Base-by-base conservation (phyloP, 2,888 invertebrate species). In the Muschampia plurimacula region DNA sequence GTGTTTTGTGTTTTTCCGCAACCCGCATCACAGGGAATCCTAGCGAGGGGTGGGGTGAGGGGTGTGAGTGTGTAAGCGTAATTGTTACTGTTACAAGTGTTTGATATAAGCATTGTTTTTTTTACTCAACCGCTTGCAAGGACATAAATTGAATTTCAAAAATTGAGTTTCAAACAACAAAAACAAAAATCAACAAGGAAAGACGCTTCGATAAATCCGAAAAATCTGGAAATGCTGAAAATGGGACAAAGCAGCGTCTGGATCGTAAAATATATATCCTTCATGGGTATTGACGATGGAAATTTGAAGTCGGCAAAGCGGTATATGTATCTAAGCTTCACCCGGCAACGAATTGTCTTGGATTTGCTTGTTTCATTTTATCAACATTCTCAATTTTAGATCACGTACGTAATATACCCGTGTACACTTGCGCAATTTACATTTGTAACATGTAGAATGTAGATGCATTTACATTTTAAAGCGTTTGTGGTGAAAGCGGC, bases 251-350 rank as follows among this genome's bases (percentile, higher is more conserved):
- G 66, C 36, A 52, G 52, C 36, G 52, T 52, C 3, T 52, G 39
- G 36, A 66, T 66, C 15, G n/a, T 52, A 36, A 66, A 66, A 66
- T 52, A 66, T 52, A 60, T 39, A 36, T 36, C 52, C 36, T 52
- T 66, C 15, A 15, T 39, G 32, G 32, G 52, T 52, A 66, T 66
- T 55, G 66, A 36, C 66, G 52, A 66, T 66, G 52, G 66, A 66
- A 66, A 66, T 66, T 66, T 66, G 66, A 66, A 66, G 52, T 39
- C 66, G 52, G 39, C 52, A 36, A n/a, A 66, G 52, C 66, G 28
- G 49, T 55, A 22, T 15, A 13, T 13, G 32, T 36, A 59, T 59
- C 59, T 59, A 13, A 32, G 59, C 59, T 59, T 59, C 59, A 36
- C 57, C 13, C 22, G 22, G 8, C 22, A 55, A 15, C 59, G 32